Percentiles rank a stretch among this genome's conserved stretches.
These are phyloP conservation scores for Scomberomorus guttatus DNA, from an alignment of 2,797 vertebrate species.

Conservation along the genomic window DNA sequence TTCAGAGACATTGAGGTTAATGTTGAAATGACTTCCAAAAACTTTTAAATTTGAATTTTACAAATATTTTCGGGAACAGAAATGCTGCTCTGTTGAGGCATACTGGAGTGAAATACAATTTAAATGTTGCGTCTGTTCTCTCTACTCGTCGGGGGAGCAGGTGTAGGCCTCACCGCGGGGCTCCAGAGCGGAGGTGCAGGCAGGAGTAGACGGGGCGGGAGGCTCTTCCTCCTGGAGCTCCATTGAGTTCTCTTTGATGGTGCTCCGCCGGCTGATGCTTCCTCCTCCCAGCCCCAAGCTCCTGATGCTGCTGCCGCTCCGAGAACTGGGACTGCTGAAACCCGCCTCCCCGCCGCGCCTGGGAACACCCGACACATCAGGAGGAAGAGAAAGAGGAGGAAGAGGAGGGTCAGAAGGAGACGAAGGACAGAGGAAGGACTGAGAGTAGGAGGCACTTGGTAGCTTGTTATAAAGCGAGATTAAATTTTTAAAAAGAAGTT, in stretches of 20 bases:
- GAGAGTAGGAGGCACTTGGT: constrained; percentile 12
- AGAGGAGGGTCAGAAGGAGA: constrained; percentile 54
- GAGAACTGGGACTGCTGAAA: constrained; percentile 46
- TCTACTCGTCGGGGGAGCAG: constrained; percentile 53
- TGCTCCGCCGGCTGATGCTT: constrained; percentile 55
- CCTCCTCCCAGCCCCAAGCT: constrained; percentile 46
- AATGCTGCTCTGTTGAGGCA: not conserved
- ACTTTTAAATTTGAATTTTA: not conserved
- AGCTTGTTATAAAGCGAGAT: constrained; percentile 23
- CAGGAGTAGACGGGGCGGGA: constrained; percentile 42
- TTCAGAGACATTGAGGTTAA: not conserved
- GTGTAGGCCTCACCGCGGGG: constrained; percentile 9
- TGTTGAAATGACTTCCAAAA: not conserved
- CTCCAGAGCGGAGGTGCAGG: constrained; percentile 40
- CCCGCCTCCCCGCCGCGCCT: constrained; percentile 71
- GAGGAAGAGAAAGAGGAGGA: constrained; percentile 57
- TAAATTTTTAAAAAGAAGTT: too few species aligned
- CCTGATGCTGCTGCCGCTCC: constrained; percentile 51
- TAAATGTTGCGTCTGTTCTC: accelerated
- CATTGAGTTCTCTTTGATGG: constrained; percentile 65
- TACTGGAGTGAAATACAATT: not conserved
- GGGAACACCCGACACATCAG: constrained; percentile 52
- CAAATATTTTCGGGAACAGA: not conserved
- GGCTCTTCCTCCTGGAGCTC: constrained; percentile 68
- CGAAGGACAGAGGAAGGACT: constrained; percentile 46